Percentiles rank a stretch among this genome's conserved stretches.
Evolutionary conservation across 2,797 vertebrate genomes (phyloP).

Genomic region (Phoxinus dragarum): DNA sequence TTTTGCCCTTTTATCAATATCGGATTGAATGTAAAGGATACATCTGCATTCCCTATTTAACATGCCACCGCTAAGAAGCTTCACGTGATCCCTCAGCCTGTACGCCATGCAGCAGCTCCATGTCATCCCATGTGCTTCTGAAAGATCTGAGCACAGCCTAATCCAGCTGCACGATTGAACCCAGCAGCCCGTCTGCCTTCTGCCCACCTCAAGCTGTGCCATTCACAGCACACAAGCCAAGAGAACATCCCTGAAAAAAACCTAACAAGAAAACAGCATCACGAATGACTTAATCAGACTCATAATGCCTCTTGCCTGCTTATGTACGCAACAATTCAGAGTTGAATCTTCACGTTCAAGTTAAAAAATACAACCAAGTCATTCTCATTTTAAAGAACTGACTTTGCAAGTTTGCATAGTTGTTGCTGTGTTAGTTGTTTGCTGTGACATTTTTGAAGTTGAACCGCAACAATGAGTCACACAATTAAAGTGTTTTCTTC

Average conservation of each 20-base stretch:
- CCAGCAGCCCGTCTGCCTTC: constrained; percentile 37
- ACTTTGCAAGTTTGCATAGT: background rate
- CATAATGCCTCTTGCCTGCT: background rate
- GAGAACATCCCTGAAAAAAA: constrained; percentile 34
- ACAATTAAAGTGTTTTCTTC: background rate
- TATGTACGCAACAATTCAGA: background rate
- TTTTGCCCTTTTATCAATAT: constrained; percentile 11
- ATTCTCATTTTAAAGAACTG: background rate
- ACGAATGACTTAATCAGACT: constrained; percentile 10
- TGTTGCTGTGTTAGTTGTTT: background rate
- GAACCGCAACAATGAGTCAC: background rate
- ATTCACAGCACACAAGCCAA: constrained; percentile 26
- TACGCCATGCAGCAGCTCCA: background rate
- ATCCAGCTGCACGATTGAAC: constrained; percentile 44
- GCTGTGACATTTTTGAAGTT: background rate
- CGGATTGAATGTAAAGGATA: constrained; percentile 1
- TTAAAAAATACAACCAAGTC: background rate
- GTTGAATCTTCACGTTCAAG: background rate
- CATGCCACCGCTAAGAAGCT: background rate
- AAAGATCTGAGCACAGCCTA: constrained; percentile 33
- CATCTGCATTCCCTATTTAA: constrained; percentile 3
- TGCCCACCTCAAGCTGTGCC: constrained; percentile 34
- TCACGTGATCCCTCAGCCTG: background rate
- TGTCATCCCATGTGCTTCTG: constrained; percentile 15
- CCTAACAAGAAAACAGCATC: background rate